Evolutionary conservation across 2,888 invertebrate species (phyloP).

Genomic region (Oxyteleia sp.): DNA sequence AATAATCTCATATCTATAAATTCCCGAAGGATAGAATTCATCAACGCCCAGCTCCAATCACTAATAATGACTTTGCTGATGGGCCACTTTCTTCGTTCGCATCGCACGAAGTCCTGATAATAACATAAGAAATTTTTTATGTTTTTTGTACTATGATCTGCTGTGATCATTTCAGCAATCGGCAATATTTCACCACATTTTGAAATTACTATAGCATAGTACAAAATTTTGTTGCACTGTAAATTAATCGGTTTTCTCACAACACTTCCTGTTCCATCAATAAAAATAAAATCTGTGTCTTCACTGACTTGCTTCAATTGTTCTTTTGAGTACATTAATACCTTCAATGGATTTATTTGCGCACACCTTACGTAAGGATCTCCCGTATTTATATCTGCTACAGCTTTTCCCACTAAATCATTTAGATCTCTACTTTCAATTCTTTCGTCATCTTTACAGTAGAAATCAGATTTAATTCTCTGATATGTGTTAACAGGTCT

Average conservation of each 20-base stretch:
- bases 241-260: not conserved
- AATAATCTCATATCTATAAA: slow-evolving; percentile 8
- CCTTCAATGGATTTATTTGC: slow-evolving; percentile 10
- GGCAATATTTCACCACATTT: slow-evolving; percentile 16
- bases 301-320: slow-evolving; percentile 14
- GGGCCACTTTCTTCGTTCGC: not conserved
- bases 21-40: not conserved
- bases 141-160: slow-evolving; percentile 29
- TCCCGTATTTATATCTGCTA: not conserved
- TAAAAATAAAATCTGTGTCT: slow-evolving; percentile 2
- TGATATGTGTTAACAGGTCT: not conserved
- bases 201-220: slow-evolving; percentile 14
- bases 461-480: slow-evolving; percentile 10
- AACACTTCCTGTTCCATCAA: slow-evolving; percentile 24
- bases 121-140: slow-evolving; percentile 25
- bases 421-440: slow-evolving; percentile 20
- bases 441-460: slow-evolving; percentile 22
- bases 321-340: slow-evolving; percentile 9
- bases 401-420: slow-evolving; percentile 18
- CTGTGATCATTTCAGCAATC: slow-evolving; percentile 24
- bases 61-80: slow-evolving; percentile 1
- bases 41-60: slow-evolving; percentile 15
- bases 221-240: slow-evolving; percentile 8
- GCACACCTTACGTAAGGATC: slow-evolving; percentile 7
- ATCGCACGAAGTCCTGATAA: not conserved